phyloP scores from a whole-genome alignment of 2,888 invertebrate genomes.

The Drosophila formosana region DNA sequence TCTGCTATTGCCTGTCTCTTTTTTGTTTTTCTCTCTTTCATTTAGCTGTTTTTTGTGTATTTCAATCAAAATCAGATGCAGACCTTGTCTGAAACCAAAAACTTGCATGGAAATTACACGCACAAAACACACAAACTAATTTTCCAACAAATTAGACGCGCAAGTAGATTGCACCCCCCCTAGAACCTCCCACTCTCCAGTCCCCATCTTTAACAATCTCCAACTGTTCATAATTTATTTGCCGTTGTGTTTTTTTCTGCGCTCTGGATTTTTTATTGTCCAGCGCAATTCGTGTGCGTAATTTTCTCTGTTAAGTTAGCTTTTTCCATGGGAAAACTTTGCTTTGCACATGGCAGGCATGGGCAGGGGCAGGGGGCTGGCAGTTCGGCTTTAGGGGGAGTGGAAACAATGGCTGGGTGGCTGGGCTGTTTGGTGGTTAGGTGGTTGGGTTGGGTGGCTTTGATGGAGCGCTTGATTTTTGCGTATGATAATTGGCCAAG shows the following conservation, averaged over 20 bases:
- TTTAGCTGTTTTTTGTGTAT: slow-evolving; percentile 43
- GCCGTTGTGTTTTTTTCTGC: slow-evolving; percentile 47
- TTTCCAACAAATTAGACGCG: slow-evolving; percentile 77
- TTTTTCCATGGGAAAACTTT: slow-evolving; percentile 59
- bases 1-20: slow-evolving; percentile 1
- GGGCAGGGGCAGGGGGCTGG: neutral
- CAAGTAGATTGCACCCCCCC: slow-evolving; percentile 56
- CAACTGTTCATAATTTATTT: slow-evolving; percentile 69
- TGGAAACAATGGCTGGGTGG: neutral
- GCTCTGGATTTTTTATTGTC: slow-evolving; percentile 64
- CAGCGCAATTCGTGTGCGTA: slow-evolving; percentile 77
- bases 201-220: slow-evolving; percentile 1
- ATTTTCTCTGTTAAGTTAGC: slow-evolving; percentile 69
- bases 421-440: neutral
- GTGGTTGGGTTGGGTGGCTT: neutral
- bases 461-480: slow-evolving; percentile 49
- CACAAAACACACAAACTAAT: slow-evolving; percentile 77
- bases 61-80: slow-evolving; percentile 76
- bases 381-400: neutral
- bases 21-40: slow-evolving; percentile 3
- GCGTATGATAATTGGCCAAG: slow-evolving; percentile 65
- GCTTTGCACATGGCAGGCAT: slow-evolving; percentile 39
- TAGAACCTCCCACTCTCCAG: neutral
- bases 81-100: slow-evolving; percentile 53
- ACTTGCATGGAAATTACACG: slow-evolving; percentile 75